Evolutionary conservation across 2,888 invertebrate species (phyloP).

Genomic region (Tenthredo scrophulariae): DNA sequence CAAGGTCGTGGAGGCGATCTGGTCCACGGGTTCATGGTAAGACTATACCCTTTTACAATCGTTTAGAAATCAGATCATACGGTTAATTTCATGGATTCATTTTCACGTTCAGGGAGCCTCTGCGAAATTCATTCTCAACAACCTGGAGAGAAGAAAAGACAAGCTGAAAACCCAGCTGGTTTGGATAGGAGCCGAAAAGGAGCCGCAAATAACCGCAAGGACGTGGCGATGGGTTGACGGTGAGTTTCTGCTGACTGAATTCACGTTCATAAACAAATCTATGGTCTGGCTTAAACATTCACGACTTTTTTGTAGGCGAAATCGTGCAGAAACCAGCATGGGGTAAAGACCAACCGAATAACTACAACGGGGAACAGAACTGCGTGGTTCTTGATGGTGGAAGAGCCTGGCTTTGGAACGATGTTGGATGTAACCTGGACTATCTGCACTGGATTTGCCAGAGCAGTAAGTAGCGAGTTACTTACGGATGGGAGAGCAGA

Average conservation of each 20-base stretch:
- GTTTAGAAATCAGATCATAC: not conserved
- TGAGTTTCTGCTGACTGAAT: slow-evolving; percentile 76
- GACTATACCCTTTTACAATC: not conserved
- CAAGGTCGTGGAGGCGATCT: slow-evolving; percentile 86
- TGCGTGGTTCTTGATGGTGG: slow-evolving; percentile 96
- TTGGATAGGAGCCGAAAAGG: slow-evolving; percentile 95
- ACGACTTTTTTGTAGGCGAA: slow-evolving; percentile 82
- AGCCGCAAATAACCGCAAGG: slow-evolving; percentile 89
- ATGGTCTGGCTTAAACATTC: not conserved
- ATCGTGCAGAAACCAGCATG: slow-evolving; percentile 89
- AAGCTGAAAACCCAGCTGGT: slow-evolving; percentile 91
- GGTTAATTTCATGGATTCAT: slow-evolving; percentile 28
- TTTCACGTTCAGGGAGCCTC: slow-evolving; percentile 80
- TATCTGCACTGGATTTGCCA: slow-evolving; percentile 96
- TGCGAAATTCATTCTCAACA: slow-evolving; percentile 86
- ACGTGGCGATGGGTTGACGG: slow-evolving; percentile 96
- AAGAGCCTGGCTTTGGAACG: slow-evolving; percentile 95
- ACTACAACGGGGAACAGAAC: slow-evolving; percentile 97
- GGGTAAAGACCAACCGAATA: slow-evolving; percentile 97
- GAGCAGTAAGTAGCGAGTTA: slow-evolving; percentile 85
- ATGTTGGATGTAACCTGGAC: slow-evolving; percentile 95
- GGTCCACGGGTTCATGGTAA: slow-evolving; percentile 84
- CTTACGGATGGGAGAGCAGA: slow-evolving; percentile 4
- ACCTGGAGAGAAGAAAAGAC: slow-evolving; percentile 89
- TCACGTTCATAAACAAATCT: not conserved